phyloP scores from a whole-genome alignment of 2,113 vertebrate species.

The Lycaon pictus region DNA sequence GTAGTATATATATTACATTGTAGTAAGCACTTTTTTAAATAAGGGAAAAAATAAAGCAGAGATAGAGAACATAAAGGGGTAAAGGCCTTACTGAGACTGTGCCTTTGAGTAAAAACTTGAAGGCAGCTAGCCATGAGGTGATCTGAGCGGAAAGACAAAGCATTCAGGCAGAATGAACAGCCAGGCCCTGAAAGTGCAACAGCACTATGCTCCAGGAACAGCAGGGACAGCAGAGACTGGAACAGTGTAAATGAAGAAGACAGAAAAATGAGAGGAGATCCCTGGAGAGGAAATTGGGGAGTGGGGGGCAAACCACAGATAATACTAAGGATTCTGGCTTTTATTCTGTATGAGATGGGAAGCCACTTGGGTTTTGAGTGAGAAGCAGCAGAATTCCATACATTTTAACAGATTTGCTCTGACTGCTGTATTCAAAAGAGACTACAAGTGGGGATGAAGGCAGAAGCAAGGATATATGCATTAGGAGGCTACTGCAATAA shows the following conservation, averaged over 20 bases:
- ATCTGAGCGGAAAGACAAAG: not conserved
- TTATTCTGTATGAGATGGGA: not conserved
- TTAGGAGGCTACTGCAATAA: not conserved
- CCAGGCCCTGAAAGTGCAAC: not conserved
- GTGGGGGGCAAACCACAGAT: not conserved
- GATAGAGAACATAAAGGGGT: not conserved
- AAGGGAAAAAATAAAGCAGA: not conserved
- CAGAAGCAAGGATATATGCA: not conserved
- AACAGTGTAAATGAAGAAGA: no score
- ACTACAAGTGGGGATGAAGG: not conserved
- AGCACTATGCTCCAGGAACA: rapidly evolving
- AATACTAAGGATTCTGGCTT: not conserved
- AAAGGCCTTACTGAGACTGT: not conserved
- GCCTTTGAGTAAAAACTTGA: not conserved
- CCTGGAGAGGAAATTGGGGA: not conserved
- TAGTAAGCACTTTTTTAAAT: not conserved
- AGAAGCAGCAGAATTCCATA: not conserved
- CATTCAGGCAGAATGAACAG: not conserved
- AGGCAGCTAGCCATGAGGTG: not conserved
- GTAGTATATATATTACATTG: not conserved
- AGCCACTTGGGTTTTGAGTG: not conserved
- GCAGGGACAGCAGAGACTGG: not conserved
- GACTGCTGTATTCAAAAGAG: not conserved
- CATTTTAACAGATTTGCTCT: not conserved
- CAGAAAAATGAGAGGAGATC: not conserved